Percentiles rank a stretch among this genome's conserved stretches.
phyloP scores from a whole-genome alignment of 35 echinoderm and acorn worm species.

The Anneissia japonica region DNA sequence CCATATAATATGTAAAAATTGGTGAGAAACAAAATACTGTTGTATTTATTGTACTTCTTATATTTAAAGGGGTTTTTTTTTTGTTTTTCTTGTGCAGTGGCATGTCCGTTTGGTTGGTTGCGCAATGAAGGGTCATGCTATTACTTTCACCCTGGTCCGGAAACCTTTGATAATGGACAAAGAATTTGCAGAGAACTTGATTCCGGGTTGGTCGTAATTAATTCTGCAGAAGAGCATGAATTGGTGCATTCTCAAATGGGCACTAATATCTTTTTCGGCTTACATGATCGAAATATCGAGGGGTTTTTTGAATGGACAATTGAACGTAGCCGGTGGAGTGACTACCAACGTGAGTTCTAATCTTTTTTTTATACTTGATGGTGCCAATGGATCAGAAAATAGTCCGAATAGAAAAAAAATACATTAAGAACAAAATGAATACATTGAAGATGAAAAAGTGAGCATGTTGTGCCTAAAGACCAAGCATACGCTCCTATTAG shows the following conservation, averaged over 20 bases:
- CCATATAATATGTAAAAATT: too few species aligned
- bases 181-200: neutral
- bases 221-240: neutral
- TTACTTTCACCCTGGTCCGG: neutral
- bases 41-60: too few species aligned
- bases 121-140: neutral
- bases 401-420: too few species aligned
- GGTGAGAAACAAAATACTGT: too few species aligned
- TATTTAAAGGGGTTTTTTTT: too few species aligned
- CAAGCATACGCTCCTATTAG: too few species aligned
- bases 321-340: neutral
- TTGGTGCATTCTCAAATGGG: neutral
- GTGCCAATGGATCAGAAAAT: too few species aligned
- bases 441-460: too few species aligned
- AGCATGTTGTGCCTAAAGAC: too few species aligned
- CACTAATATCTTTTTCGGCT: neutral
- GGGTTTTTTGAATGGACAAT: neutral
- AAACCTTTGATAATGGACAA: neutral
- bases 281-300: neutral
- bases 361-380: too few species aligned
- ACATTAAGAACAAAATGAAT: too few species aligned
- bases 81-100: neutral
- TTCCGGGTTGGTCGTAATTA: neutral
- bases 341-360: neutral
- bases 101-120: neutral